phyloP scores from a whole-genome alignment of 1,140 invertebrate species.

The Drosophila elegans region DNA sequence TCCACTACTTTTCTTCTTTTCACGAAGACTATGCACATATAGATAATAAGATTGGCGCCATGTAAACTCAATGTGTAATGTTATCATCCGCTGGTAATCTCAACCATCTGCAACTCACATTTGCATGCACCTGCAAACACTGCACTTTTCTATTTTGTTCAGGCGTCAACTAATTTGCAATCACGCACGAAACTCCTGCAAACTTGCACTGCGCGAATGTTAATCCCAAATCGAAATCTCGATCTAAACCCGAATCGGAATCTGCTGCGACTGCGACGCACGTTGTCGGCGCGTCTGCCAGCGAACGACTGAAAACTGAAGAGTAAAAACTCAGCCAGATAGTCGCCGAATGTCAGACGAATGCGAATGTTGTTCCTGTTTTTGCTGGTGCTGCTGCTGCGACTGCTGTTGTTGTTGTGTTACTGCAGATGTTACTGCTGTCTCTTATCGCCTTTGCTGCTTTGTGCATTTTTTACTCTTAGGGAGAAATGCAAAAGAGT shows the following conservation, averaged over 20 bases:
- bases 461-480: conserved; percentile 18
- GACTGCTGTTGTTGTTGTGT: conserved; percentile 4
- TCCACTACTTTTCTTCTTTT: conserved; percentile 3
- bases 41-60: conserved; percentile 31
- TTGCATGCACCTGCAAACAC: conserved; percentile 33
- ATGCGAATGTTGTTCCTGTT: conserved; percentile 44
- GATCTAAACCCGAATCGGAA: conserved; percentile 40
- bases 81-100: conserved; percentile 35
- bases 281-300: conserved; percentile 65
- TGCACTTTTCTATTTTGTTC: conserved; percentile 27
- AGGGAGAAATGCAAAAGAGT: conserved; percentile 40
- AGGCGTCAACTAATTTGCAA: conserved; percentile 59
- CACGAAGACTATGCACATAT: conserved; percentile 12
- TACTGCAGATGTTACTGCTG: conserved; percentile 20
- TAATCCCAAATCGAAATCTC: conserved; percentile 15
- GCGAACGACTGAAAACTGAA: conserved; percentile 60
- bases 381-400: conserved; percentile 8
- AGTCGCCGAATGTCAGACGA: conserved; percentile 57
- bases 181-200: conserved; percentile 43
- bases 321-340: conserved; percentile 55
- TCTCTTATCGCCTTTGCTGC: conserved; percentile 28
- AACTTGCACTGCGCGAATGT: conserved; percentile 9
- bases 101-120: conserved; percentile 42
- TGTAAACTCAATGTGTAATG: conserved; percentile 3
- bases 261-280: conserved; percentile 43